phyloP scores from a whole-genome alignment of 2,113 vertebrate species.

The Taurulus bubalis region DNA sequence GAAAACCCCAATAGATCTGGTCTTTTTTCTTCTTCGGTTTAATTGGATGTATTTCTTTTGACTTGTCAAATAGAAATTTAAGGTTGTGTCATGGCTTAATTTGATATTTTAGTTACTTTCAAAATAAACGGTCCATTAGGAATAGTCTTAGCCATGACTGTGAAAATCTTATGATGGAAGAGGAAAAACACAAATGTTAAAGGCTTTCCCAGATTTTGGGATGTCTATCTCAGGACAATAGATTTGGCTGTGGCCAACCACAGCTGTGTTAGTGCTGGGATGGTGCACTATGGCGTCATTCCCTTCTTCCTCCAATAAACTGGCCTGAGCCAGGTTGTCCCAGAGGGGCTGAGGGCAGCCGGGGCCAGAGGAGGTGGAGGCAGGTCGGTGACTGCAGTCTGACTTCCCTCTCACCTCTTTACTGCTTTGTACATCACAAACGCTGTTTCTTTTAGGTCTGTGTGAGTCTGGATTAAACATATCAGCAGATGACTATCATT shows the following conservation, averaged over 20 bases:
- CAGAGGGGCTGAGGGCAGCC: background rate
- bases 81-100: background rate
- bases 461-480: background rate
- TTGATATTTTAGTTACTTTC: background rate
- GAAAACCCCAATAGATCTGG: background rate
- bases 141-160: background rate
- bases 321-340: conserved; percentile 16
- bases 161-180: background rate
- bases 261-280: conserved; percentile 63
- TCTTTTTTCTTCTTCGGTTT: background rate
- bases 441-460: conserved; percentile 9
- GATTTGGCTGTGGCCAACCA: conserved; percentile 20
- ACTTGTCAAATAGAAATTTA: background rate
- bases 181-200: background rate
- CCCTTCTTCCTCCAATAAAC: conserved; percentile 33
- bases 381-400: background rate
- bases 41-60: background rate
- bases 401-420: background rate
- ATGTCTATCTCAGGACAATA: conserved; percentile 17
- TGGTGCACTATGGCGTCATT: conserved; percentile 8
- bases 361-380: background rate
- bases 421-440: background rate
- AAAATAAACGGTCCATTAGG: background rate
- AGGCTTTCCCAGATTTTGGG: conserved; percentile 15
- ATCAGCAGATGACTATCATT: conserved; percentile 8